phyloP scores from a whole-genome alignment of 2,797 vertebrate species.

The Urophycis tenuis region DNA sequence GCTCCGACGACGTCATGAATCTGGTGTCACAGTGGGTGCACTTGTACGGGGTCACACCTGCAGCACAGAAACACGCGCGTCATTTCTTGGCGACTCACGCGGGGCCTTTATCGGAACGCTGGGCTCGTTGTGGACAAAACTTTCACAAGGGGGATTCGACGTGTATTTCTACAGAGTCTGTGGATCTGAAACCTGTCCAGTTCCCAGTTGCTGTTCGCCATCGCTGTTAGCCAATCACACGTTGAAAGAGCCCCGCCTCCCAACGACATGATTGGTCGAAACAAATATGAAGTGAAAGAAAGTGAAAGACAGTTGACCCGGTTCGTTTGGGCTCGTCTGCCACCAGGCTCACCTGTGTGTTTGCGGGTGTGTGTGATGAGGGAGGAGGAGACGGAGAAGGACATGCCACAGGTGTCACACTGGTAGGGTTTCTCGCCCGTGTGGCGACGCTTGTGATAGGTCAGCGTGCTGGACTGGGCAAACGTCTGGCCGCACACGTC shows the following conservation, averaged over 20 bases:
- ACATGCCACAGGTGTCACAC: conserved; percentile 94
- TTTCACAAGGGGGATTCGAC: too few species aligned
- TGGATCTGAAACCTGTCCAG: too few species aligned
- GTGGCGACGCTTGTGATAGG: conserved; percentile 93
- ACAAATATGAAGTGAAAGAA: too few species aligned
- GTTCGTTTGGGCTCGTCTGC: too few species aligned
- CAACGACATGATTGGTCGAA: too few species aligned
- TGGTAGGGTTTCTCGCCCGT: conserved; percentile 97
- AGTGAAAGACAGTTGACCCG: too few species aligned
- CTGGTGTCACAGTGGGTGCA: conserved; percentile 88
- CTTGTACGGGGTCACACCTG: conserved; percentile 94
- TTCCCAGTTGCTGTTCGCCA: too few species aligned
- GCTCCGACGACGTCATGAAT: conserved; percentile 91
- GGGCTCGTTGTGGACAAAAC: too few species aligned
- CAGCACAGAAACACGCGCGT: conserved; percentile 20
- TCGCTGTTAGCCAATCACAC: too few species aligned
- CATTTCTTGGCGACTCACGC: background rate
- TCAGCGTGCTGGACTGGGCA: conserved; percentile 94
- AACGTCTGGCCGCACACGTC: conserved; percentile 92
- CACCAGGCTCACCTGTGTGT: conserved; percentile 77
- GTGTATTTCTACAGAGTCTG: too few species aligned
- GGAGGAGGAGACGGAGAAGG: conserved; percentile 94
- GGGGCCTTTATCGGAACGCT: background rate
- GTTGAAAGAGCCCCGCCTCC: too few species aligned
- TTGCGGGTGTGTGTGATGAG: conserved; percentile 95